These are phyloP conservation scores for Sebastes steindachneri DNA, from an alignment of 2,797 vertebrate species.

Conservation along the genomic window DNA sequence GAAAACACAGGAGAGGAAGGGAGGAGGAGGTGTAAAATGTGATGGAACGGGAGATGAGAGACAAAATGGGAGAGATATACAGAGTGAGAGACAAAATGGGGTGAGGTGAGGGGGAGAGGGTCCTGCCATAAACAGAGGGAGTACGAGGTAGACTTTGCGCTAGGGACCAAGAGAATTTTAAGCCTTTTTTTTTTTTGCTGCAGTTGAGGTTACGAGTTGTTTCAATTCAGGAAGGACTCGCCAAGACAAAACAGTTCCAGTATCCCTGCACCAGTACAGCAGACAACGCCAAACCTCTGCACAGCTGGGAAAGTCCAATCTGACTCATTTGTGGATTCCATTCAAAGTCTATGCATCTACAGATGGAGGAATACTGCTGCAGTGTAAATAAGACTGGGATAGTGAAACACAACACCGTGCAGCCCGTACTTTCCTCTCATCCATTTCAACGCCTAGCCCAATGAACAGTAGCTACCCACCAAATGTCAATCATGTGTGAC, in stretches of 20 bases:
- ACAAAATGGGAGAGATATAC: constrained; percentile 48
- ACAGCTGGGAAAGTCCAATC: constrained; percentile 78
- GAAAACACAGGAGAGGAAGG: constrained; percentile 57
- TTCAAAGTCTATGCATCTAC: constrained; percentile 61
- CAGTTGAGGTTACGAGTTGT: constrained; percentile 56
- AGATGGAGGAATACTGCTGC: constrained; percentile 61
- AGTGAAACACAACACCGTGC: constrained; percentile 34
- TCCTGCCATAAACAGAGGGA: constrained; percentile 37
- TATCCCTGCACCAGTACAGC: constrained; percentile 59
- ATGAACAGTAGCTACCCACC: constrained; percentile 23
- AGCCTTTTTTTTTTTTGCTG: constrained; percentile 51
- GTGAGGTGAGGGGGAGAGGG: constrained; percentile 43
- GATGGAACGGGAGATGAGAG: constrained; percentile 57
- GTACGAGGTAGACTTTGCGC: constrained; percentile 38
- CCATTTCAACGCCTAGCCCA: background rate
- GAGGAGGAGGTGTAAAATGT: constrained; percentile 58
- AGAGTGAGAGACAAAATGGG: constrained; percentile 44
- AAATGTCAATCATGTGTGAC: constrained; percentile 15
- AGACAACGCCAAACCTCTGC: constrained; percentile 69
- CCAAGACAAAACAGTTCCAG: constrained; percentile 64
- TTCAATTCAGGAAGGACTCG: constrained; percentile 58
- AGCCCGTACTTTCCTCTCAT: constrained; percentile 4
- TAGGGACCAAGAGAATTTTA: constrained; percentile 52
- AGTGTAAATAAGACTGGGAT: constrained; percentile 48
- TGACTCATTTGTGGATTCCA: constrained; percentile 75